Base-by-base conservation (phyloP, 2,888 invertebrate genomes). In the Hypselothyrea guttata region DNA sequence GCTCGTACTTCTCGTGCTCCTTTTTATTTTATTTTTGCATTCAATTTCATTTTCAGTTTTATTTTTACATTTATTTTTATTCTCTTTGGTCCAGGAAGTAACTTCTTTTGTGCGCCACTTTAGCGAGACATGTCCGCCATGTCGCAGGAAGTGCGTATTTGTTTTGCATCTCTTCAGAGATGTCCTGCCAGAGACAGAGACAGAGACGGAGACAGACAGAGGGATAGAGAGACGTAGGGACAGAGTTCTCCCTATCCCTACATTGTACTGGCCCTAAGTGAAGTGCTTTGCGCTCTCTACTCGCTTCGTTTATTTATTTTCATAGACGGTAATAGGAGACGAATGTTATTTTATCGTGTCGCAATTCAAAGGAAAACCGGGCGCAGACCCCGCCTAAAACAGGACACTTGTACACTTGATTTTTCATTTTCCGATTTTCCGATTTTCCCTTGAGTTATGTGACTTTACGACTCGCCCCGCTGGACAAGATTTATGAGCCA, bases 261-360 rank as follows among this genome's bases (percentile, higher is more conserved):
- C 48, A 56, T 54, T 58, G 62, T 67, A 61, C 63, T 71, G 71
- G 52, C 53, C 40, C 49, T 31, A 38, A 37, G 37, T 70, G 44
- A 62, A 59, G 61, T 63, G 62, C 69, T 63, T 67, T 61, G 46
- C 51, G 60, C 47, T 27, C 2, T 41, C 42, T 33, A 28, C 37
- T 37, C 16, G 13, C 22, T 22, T 9, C 57, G 66, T 75, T 66
- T 68, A 69, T 78, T 71, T 76, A 74, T 82, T 78, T 82, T 71
- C 47, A 52, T 77, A 56, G 27, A 30, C 27, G 33, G 86, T 77
- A 87, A 88, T 84, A 61, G 51, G 87, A 88, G 75, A 73, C 71
- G 62, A 68, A 88, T 86, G 84, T 86, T 87, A 76, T 78, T 88
- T 77, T 81, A 87, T 79, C 71, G 64, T 77, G 84, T 84, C 70